phyloP scores from a whole-genome alignment of 2,888 invertebrate species.

The Steromphala cineraria region DNA sequence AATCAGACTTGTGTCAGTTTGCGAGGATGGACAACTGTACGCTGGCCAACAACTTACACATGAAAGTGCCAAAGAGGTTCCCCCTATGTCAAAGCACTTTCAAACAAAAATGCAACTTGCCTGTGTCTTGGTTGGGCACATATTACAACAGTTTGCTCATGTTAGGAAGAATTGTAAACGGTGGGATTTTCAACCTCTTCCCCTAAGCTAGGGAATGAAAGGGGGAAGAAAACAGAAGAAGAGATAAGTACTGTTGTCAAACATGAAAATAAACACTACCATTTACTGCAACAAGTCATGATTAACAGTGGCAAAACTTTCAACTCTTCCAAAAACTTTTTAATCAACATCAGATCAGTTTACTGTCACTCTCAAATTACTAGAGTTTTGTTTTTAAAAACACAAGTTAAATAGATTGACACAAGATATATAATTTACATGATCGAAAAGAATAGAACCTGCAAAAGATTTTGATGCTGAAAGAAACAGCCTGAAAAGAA shows the following conservation, averaged over 20 bases:
- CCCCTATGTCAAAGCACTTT: conserved; percentile 18
- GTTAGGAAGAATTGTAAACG: conserved; percentile 41
- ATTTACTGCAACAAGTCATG: neutral
- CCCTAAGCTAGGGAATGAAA: conserved; percentile 77
- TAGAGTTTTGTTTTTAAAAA: too few relatives aligned
- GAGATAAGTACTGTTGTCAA: conserved; percentile 37
- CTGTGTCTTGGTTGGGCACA: conserved; percentile 57
- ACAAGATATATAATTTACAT: neutral
- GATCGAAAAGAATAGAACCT: neutral
- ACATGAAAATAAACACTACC: neutral
- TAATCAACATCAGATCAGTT: too few relatives aligned
- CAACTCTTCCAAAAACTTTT: too few relatives aligned
- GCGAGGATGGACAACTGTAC: too few relatives aligned
- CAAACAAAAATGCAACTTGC: conserved; percentile 54
- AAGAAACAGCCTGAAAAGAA: conserved; percentile 8
- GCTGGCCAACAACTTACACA: neutral
- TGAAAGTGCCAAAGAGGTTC: conserved; percentile 1
- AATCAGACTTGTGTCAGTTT: too few relatives aligned
- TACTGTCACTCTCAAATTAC: too few relatives aligned
- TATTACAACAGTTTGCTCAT: conserved; percentile 46
- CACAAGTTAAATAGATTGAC: too few relatives aligned
- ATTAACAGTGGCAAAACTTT: neutral
- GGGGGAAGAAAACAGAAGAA: conserved; percentile 76
- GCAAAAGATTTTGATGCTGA: conserved; percentile 9
- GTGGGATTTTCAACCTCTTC: conserved; percentile 75